A percentile compares a stretch with the other conserved stretches of the same genome.
Evolutionary conservation across 2,888 invertebrate genomes (phyloP).

Genomic region (Coenonympha arcania): DNA sequence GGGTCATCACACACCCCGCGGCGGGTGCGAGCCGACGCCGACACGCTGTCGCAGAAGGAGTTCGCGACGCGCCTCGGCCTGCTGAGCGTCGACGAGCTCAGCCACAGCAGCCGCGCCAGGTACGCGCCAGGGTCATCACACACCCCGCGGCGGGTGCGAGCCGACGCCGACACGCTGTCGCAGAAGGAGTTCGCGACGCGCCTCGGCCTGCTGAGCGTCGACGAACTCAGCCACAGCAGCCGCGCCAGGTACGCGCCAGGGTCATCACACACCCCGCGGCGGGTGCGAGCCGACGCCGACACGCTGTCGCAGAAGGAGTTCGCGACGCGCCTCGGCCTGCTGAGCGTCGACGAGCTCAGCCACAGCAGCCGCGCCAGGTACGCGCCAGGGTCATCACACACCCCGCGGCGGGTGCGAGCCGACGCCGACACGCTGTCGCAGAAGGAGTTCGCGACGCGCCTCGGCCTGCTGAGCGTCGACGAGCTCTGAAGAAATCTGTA

Average conservation of each 20-base stretch:
- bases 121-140: too few species aligned
- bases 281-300: neutral
- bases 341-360: neutral
- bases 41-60: neutral
- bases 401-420: neutral
- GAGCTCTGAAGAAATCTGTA: too few species aligned
- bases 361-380: neutral
- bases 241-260: too few species aligned
- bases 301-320: neutral
- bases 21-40: neutral
- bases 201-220: neutral
- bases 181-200: neutral
- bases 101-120: neutral
- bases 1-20: too few species aligned
- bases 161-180: neutral
- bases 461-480: neutral
- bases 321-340: neutral
- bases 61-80: neutral
- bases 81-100: neutral
- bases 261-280: neutral
- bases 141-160: neutral
- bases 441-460: neutral
- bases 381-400: too few species aligned
- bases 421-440: neutral
- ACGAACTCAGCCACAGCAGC: neutral